These are phyloP conservation scores for Centroberyx gerrardi DNA, from an alignment of 2,797 vertebrate genomes.

Conservation along the genomic window DNA sequence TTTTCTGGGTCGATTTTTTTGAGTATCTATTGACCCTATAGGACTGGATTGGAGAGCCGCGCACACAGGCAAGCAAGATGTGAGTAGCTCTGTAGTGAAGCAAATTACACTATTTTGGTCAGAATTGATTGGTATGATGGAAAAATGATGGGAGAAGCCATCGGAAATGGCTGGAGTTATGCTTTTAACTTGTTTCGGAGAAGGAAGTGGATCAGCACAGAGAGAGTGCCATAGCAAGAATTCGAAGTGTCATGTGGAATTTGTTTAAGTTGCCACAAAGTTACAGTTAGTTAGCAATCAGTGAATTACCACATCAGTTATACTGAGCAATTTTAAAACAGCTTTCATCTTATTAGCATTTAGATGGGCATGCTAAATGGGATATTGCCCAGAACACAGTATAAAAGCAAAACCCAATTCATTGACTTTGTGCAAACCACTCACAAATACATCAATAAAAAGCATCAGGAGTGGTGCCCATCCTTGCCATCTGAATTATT, in stretches of 20 bases:
- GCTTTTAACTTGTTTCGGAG: neutral
- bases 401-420: slow-evolving; percentile 78
- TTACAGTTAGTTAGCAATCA: slow-evolving; percentile 80
- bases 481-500: slow-evolving; percentile 84
- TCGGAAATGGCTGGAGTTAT: too few relatives aligned
- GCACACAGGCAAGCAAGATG: slow-evolving; percentile 2
- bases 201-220: slow-evolving; percentile 39
- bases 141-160: neutral
- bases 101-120: slow-evolving; percentile 22
- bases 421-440: slow-evolving; percentile 76
- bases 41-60: slow-evolving; percentile 1
- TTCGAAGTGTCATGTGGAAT: slow-evolving; percentile 49
- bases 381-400: slow-evolving; percentile 79
- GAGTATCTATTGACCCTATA: slow-evolving; percentile 4
- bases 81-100: slow-evolving; percentile 18
- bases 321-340: slow-evolving; percentile 73
- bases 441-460: slow-evolving; percentile 82
- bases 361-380: slow-evolving; percentile 82
- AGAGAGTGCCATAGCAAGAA: slow-evolving; percentile 31
- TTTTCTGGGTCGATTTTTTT: slow-evolving; percentile 32
- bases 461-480: slow-evolving; percentile 68
- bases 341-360: slow-evolving; percentile 84
- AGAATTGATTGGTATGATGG: slow-evolving; percentile 9
- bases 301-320: slow-evolving; percentile 73
- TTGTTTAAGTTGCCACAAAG: slow-evolving; percentile 64